Conservation (phyloP, 2,888 invertebrate species). For the Magallana nippona region DNA sequence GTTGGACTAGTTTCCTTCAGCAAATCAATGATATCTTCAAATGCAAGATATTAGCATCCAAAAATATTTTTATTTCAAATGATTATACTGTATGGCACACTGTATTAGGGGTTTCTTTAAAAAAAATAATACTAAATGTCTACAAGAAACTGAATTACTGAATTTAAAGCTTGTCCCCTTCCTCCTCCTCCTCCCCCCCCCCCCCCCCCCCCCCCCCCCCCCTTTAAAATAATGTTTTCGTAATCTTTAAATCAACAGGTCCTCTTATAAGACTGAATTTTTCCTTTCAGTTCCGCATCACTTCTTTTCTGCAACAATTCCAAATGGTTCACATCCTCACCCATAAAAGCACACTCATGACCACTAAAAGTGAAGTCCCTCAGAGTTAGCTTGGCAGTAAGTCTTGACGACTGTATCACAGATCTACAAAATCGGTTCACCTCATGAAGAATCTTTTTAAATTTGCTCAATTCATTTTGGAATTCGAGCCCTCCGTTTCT, state of each 20-base stretch:
- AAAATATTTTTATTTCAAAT: too few relatives aligned
- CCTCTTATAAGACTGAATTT: conserved; percentile 8
- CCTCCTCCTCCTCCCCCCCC: too few relatives aligned
- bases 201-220: too few relatives aligned
- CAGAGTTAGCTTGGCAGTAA: background rate
- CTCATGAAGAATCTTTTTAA: conserved; percentile 37
- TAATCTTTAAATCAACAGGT: conserved; percentile 2
- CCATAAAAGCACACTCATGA: conserved; percentile 37
- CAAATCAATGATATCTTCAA: too few relatives aligned
- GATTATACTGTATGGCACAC: too few relatives aligned
- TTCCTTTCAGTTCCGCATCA: conserved; percentile 1
- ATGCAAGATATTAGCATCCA: too few relatives aligned
- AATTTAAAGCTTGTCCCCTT: too few relatives aligned
- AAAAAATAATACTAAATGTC: too few relatives aligned
- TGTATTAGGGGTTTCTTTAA: too few relatives aligned
- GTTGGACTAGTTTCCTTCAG: too few relatives aligned
- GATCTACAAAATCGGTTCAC: conserved; percentile 45
- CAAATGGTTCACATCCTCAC: conserved; percentile 21
- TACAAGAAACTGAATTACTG: too few relatives aligned
- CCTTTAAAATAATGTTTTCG: too few relatives aligned
- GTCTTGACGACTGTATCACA: background rate
- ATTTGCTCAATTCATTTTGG: conserved; percentile 47
- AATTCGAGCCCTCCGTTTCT: conserved; percentile 52
- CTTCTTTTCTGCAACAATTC: conserved; percentile 17
- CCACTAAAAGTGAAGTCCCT: conserved; percentile 24